Conservation (phyloP, 1,140 invertebrate genomes). For the Heliothis subflexa region DNA sequence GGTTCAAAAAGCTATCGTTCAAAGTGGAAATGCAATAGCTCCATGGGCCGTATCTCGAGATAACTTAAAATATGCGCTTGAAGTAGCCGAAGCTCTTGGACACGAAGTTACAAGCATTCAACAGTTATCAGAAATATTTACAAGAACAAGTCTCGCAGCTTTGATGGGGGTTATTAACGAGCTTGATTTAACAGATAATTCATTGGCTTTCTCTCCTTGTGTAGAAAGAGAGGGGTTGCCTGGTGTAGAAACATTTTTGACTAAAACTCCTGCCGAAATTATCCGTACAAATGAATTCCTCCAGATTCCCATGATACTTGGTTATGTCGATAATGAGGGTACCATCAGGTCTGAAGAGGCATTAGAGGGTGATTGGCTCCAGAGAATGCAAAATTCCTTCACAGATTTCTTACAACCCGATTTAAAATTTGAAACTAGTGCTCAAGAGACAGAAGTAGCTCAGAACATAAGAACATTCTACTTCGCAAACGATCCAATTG, state of each 20-base stretch:
- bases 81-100: slow-evolving; percentile 73
- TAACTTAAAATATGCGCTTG: slow-evolving; percentile 69
- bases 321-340: slow-evolving; percentile 81
- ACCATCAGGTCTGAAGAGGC: slow-evolving; percentile 72
- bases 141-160: slow-evolving; percentile 69
- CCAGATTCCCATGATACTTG: slow-evolving; percentile 73
- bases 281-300: slow-evolving; percentile 62
- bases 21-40: slow-evolving; percentile 84
- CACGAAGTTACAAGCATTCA: slow-evolving; percentile 66
- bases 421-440: slow-evolving; percentile 63
- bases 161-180: slow-evolving; percentile 78
- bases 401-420: slow-evolving; percentile 73
- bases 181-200: slow-evolving; percentile 73
- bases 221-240: slow-evolving; percentile 67
- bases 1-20: slow-evolving; percentile 83
- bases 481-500: slow-evolving; percentile 60
- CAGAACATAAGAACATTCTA: slow-evolving; percentile 67
- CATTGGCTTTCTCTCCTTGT: slow-evolving; percentile 76
- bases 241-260: slow-evolving; percentile 65
- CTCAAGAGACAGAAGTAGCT: slow-evolving; percentile 53
- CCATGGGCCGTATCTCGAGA: slow-evolving; percentile 83
- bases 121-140: slow-evolving; percentile 68
- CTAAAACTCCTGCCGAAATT: slow-evolving; percentile 69
- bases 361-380: slow-evolving; percentile 65
- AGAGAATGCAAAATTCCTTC: slow-evolving; percentile 73